Base-by-base conservation (phyloP, 2,113 vertebrate genomes). In the Corythornis madagascariensis region DNA sequence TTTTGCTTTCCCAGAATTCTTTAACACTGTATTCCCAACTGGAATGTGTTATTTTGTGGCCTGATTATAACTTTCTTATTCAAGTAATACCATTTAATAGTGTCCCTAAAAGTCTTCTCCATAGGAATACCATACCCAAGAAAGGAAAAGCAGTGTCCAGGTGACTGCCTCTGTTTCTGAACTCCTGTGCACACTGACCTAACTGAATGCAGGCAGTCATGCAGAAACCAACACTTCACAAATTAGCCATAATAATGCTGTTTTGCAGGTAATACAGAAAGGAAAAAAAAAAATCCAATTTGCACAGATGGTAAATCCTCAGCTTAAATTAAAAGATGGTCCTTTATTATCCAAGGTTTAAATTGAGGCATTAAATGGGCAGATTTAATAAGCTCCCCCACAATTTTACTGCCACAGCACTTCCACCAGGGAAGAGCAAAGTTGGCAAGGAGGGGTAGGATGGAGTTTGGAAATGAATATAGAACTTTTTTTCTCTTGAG, bases 271-370 rank as follows among this genome's bases (percentile, higher is more conserved):
- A 72, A 79, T 55, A 67, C 22, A 83, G 48, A 66, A 92, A 42
- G 26, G 13, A 14, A 16, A n/a, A 43, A 24, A 29, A 48, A 57
- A 45, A 66, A 88, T 56, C 25, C 57, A 64, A 70, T 88, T 65
- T 72, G 59, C 3, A 2, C 89, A 95, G 89, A 89, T 88, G 91
- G 87, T 63, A 94, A 94, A 86, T 60, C 42, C 65, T 65, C 73
- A 71, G 75, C 72, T 83, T 77, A 85, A 87, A 83, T 87, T 87
- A 85, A 82, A 88, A 88, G 50, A 65, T 64, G 67, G 75, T 56
- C 52, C 70, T 89, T 83, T 93, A 91, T 89, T 91, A 81, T n/a
- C 66, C 64, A 45, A 86, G 55, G 59, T 94, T 94, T 91, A 94
- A 95, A 92, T 28, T 57, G 66, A 89, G 42, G 70, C 45, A 89